Conservation (phyloP, 2,888 invertebrate genomes). For the Schrankia costaestrigalis region DNA sequence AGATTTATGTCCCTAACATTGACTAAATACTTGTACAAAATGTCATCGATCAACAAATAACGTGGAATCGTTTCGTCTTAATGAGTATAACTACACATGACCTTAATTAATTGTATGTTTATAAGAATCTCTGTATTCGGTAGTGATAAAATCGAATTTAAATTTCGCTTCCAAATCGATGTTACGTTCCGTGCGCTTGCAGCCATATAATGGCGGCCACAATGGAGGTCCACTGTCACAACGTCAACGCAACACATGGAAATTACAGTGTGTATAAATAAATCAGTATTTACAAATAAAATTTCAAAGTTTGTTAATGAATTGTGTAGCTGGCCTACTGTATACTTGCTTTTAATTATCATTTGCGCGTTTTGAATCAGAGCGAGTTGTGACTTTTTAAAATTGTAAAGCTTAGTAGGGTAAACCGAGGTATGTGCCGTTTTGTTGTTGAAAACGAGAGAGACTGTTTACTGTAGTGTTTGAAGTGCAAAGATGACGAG, state of each 20-base stretch:
- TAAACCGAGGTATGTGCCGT: slow-evolving; percentile 35
- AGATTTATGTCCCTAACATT: too few relatives aligned
- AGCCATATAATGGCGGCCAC: slow-evolving; percentile 22
- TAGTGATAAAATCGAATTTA: slow-evolving; percentile 13
- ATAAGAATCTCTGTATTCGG: slow-evolving; percentile 24
- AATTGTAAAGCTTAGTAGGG: slow-evolving; percentile 38
- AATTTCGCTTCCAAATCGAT: slow-evolving; percentile 16
- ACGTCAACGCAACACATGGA: slow-evolving; percentile 10
- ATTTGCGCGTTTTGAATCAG: slow-evolving; percentile 19
- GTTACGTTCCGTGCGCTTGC: slow-evolving; percentile 17
- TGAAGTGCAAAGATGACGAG: slow-evolving; percentile 47
- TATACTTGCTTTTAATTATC: slow-evolving; percentile 34
- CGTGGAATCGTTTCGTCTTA: too few relatives aligned
- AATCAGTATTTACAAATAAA: slow-evolving; percentile 35
- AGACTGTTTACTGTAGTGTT: slow-evolving; percentile 58
- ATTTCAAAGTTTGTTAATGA: slow-evolving; percentile 28
- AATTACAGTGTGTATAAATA: slow-evolving; percentile 24
- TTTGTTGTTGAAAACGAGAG: slow-evolving; percentile 40
- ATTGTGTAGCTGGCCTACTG: slow-evolving; percentile 50
- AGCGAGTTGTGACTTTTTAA: slow-evolving; percentile 28
- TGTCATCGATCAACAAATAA: too few relatives aligned
- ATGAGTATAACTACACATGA: slow-evolving; percentile 6
- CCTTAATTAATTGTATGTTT: slow-evolving; percentile 13
- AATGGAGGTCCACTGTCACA: slow-evolving; percentile 23
- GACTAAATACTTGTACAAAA: slow-evolving; percentile 8